A percentile compares a stretch with the other conserved stretches of the same genome.
Evolutionary conservation across 23 tunicate genomes (phyloP).

Genomic region (Pegea sp.): DNA sequence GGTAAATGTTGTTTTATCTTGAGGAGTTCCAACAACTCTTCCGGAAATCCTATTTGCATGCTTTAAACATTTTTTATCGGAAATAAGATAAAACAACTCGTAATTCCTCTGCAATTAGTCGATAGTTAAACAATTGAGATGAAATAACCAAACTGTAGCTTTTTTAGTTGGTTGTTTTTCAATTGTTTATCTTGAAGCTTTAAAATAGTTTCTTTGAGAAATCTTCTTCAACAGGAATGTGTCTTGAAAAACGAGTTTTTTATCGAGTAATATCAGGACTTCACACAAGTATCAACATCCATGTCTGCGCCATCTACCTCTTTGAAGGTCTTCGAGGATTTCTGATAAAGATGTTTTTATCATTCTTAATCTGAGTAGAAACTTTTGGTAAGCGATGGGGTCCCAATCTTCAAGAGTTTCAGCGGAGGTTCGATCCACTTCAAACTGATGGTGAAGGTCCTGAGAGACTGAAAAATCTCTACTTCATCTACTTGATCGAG

Average conservation of each 20-base stretch:
- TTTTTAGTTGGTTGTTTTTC: no score
- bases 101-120: no score
- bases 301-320: slow-evolving; percentile 50
- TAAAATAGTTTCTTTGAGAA: no score
- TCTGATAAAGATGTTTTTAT: slow-evolving; percentile 1
- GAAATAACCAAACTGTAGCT: no score
- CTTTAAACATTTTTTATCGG: no score
- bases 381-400: slow-evolving; percentile 65
- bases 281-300: slow-evolving; percentile 73
- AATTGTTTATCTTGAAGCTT: no score
- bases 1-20: no score
- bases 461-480: slow-evolving; percentile 53
- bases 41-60: no score
- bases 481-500: slow-evolving; percentile 72
- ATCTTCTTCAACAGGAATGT: slow-evolving; percentile 48
- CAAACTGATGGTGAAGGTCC: slow-evolving; percentile 61
- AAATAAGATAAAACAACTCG: no score
- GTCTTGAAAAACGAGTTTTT: slow-evolving; percentile 80
- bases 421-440: slow-evolving; percentile 50
- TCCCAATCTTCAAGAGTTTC: slow-evolving; percentile 60
- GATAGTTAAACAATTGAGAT: no score
- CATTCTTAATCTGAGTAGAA: slow-evolving; percentile 12
- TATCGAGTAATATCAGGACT: slow-evolving; percentile 88
- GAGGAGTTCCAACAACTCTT: no score
- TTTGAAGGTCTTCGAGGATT: slow-evolving; percentile 91